Evolutionary conservation across 2,888 invertebrate genomes (phyloP).

Genomic region (Ennomos erosarius): DNA sequence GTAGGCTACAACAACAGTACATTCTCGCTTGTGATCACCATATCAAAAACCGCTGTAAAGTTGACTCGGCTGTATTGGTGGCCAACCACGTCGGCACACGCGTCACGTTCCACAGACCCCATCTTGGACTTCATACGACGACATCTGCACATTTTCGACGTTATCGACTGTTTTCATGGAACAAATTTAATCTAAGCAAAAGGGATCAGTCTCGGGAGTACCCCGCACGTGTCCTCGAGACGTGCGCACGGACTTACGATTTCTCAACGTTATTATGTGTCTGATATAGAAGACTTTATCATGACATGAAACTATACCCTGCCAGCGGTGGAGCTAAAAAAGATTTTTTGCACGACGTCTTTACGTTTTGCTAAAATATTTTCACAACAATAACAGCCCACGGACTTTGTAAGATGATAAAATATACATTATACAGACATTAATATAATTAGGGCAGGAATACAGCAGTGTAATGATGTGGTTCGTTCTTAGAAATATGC

Average conservation of each 20-base stretch:
- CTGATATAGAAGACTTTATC: constrained; percentile 72
- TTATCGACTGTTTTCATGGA: constrained; percentile 81
- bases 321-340: constrained; percentile 53
- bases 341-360: constrained; percentile 48
- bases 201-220: constrained; percentile 80
- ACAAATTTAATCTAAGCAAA: constrained; percentile 82
- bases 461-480: too few relatives aligned
- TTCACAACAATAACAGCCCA: neutral
- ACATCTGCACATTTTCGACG: constrained; percentile 80
- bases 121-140: constrained; percentile 76
- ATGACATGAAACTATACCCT: constrained; percentile 50
- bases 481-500: too few relatives aligned
- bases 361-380: constrained; percentile 17
- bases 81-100: constrained; percentile 59
- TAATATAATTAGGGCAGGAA: too few relatives aligned
- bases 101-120: constrained; percentile 70
- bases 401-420: neutral
- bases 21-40: constrained; percentile 5
- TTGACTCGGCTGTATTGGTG: constrained; percentile 6
- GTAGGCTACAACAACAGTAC: neutral
- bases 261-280: constrained; percentile 75
- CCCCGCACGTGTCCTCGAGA: constrained; percentile 70
- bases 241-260: constrained; percentile 72
- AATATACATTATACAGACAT: too few relatives aligned
- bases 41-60: constrained; percentile 17